Evolutionary conservation across 2,888 invertebrate genomes (phyloP), one percentile per base, ranked within the genome.

Genomic region (Lathronympha strigana): DNA sequence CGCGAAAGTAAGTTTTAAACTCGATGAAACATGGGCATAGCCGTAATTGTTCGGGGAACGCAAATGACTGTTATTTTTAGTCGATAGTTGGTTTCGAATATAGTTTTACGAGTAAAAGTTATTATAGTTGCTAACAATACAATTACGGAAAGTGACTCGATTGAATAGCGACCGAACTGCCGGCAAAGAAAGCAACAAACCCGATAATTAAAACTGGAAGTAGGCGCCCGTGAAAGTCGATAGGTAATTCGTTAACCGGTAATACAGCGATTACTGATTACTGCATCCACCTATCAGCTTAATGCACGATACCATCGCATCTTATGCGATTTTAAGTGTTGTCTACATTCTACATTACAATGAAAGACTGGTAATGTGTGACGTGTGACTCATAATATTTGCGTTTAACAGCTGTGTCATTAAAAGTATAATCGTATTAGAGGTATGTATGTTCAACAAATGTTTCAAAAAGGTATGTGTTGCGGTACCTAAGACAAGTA

Each of bases 151-250:
- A 67, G 63, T 64, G 63, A 63, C 67, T 67, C 60, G 49, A 69
- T 68, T 67, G 70, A 68, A 70, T 69, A 68, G 68, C 67, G 57
- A 50, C 62, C 54, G 40, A 55, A 61, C 64, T 73, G 67, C 70
- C 71, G 73, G 69, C 70, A 76, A 78, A 71, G 77, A 78, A 79
- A 79, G 74, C 67, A 69, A 70, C 19, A 47, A 62, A 9, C 68
- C 68, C 33, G 58, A 55, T 70, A 74, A 73, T 75, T 76, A 76
- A 76, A 77, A 74, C 71, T 72, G 72, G 72, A 72, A 67, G 70
- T 67, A 68, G 71, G 58, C 69, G 72, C 72, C 69, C 71, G 77
- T 76, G 81, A 82, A 82, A 83, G 81, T 80, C 73, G 71, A 75
- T 75, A 73, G 61, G 69, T 74, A 66, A 66, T 75, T 78, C 76